phyloP scores from a whole-genome alignment of 2,797 vertebrate genomes.

The Morelia viridis region DNA sequence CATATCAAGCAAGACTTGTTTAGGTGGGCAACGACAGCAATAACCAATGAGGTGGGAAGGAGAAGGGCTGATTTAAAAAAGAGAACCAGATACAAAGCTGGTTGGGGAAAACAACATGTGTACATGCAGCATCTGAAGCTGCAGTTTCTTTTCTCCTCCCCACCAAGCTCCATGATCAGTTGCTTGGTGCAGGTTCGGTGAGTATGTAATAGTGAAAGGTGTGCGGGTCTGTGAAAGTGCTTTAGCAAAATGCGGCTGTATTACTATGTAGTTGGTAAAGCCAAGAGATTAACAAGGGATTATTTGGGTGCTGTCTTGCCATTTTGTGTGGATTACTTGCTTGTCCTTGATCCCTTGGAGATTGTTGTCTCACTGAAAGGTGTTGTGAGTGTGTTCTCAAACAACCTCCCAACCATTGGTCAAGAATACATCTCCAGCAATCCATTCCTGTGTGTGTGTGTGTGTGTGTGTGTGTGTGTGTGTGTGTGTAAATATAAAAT shows the following conservation, averaged over 20 bases:
- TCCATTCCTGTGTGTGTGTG: too few relatives aligned
- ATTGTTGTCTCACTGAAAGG: neutral
- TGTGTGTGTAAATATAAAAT: too few relatives aligned
- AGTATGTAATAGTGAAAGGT: neutral
- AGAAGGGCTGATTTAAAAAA: neutral
- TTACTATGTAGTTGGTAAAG: neutral
- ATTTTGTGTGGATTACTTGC: neutral
- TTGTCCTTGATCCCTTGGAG: neutral
- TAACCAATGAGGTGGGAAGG: neutral
- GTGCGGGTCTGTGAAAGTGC: neutral
- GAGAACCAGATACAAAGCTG: neutral
- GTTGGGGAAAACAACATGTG: neutral
- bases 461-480: too few relatives aligned
- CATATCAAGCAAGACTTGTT: neutral
- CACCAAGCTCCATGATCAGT: neutral
- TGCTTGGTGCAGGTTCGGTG: neutral
- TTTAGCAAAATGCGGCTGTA: neutral
- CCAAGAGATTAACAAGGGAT: neutral
- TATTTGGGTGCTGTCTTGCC: neutral
- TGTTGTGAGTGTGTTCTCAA: neutral
- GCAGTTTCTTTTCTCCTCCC: neutral
- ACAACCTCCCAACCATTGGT: neutral
- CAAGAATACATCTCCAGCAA: neutral
- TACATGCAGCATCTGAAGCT: neutral
- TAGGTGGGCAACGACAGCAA: neutral